Evolutionary conservation across 2,888 invertebrate species (phyloP), one percentile per base, ranked within the genome.

Genomic region (Bombylius discolor): DNA sequence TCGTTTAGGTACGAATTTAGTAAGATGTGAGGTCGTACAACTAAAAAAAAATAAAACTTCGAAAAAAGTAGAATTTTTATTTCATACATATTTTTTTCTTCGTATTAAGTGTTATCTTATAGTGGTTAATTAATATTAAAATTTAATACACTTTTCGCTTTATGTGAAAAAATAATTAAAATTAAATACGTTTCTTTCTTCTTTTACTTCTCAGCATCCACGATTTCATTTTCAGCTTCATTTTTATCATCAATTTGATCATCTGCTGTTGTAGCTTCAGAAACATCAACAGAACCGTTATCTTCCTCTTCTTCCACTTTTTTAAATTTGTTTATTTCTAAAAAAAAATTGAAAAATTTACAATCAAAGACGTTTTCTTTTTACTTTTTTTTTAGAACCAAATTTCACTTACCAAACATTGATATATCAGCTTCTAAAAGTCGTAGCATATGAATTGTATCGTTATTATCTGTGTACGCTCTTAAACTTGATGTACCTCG

Each of bases 391-490:
- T 42, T 42, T 11, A 11, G 12, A 5, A 14, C 3, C 39, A 42
- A n/a, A 42, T 31, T 34, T 45, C 31, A 70, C 75, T 71, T 76
- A 89, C 90, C 89, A 69, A 85, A 92, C 77, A 89, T 88, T 52
- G 87, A 85, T 53, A 84, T 81, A 71, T 96, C 94, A 7, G 85
- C 89, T 1, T 92, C 93, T 62, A 93, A 77, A 48, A 97, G 76
- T 11, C 95, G 74, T 51, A 97, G 74, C 65, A 89, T 89, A 73
- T 97, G 97, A 31, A 92, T 81, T 1, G 92, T 84, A 69, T 92
- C 93, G 56, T 85, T 81, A 36, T 83, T 79, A 33, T 91, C 84
- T 42, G 95, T 88, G 75, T 96, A 97, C 0, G 92, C 92, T 14
- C 94, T 79, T 31, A 95, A 76, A 0, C 93, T 90, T 58, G 83